Conservation (phyloP, 53 echinoderm and acorn worm genomes). For the Holothuria scabra region DNA sequence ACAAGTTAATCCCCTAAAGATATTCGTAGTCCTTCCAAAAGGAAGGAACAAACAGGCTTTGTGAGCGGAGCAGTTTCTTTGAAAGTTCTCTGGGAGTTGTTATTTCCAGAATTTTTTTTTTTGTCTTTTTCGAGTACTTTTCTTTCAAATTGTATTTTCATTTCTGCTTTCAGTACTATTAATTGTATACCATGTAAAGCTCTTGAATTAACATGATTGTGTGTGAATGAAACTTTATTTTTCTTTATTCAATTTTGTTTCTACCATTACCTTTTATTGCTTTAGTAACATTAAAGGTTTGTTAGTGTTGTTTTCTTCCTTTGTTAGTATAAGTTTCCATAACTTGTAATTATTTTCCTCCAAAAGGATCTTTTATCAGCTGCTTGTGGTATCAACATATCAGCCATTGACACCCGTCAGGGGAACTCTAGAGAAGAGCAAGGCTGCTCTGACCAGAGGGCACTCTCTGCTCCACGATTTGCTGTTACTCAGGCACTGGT, state of each 20-base stretch:
- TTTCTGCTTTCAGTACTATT: no score
- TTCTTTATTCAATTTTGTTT: not conserved
- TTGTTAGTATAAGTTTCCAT: not conserved
- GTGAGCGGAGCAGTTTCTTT: no score
- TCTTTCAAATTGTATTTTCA: no score
- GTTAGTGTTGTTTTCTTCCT: not conserved
- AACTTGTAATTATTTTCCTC: not conserved
- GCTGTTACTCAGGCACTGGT: slow-evolving; percentile 97
- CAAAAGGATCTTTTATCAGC: slow-evolving; percentile 89
- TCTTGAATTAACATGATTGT: no score
- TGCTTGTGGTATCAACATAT: slow-evolving; percentile 89
- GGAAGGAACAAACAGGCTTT: no score
- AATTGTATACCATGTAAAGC: no score
- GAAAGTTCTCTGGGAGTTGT: no score
- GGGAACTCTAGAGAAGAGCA: slow-evolving; percentile 66
- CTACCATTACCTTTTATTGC: not conserved
- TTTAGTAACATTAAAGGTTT: not conserved
- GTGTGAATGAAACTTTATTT: no score
- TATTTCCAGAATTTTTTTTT: no score
- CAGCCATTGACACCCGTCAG: slow-evolving; percentile 85
- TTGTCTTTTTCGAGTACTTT: no score
- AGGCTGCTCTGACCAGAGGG: slow-evolving; percentile 86
- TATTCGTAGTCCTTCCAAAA: no score
- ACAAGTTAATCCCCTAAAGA: no score
- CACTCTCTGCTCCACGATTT: slow-evolving; percentile 91